These are phyloP conservation scores for Dasyprocta punctata DNA, from an alignment of 2,113 vertebrate species.

Conservation along the genomic window DNA sequence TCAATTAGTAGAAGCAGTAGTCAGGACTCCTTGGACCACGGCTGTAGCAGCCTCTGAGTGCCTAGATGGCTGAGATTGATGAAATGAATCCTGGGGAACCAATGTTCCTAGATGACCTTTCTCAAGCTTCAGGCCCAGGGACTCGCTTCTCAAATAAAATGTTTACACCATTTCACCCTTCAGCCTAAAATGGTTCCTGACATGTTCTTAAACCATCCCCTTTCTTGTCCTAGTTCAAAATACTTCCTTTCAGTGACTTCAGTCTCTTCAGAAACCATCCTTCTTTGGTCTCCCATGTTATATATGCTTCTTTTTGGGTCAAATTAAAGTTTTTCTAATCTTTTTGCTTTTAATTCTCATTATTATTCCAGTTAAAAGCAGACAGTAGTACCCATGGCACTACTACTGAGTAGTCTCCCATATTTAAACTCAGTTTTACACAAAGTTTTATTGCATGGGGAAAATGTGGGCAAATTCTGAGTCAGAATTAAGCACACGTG, in stretches of 20 bases:
- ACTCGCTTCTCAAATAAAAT: not conserved
- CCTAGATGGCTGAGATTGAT: not conserved
- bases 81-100: not conserved
- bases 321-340: not conserved
- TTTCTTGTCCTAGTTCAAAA: not conserved
- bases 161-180: not conserved
- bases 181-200: not conserved
- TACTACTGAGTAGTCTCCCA: not conserved
- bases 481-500: not conserved
- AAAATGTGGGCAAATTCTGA: not conserved
- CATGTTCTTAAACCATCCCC: not conserved
- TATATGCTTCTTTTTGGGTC: not conserved
- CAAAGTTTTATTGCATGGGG: not conserved
- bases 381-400: not conserved
- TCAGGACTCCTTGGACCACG: not conserved
- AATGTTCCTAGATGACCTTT: not conserved
- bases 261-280: not conserved
- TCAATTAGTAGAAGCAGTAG: not conserved
- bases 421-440: not conserved
- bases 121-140: too few species aligned
- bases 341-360: not conserved
- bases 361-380: not conserved
- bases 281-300: not conserved
- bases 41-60: not conserved
- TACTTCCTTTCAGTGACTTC: not conserved